Evolutionary conservation across 2,113 vertebrate species (phyloP).

Genomic region (Oncorhynchus keta): DNA sequence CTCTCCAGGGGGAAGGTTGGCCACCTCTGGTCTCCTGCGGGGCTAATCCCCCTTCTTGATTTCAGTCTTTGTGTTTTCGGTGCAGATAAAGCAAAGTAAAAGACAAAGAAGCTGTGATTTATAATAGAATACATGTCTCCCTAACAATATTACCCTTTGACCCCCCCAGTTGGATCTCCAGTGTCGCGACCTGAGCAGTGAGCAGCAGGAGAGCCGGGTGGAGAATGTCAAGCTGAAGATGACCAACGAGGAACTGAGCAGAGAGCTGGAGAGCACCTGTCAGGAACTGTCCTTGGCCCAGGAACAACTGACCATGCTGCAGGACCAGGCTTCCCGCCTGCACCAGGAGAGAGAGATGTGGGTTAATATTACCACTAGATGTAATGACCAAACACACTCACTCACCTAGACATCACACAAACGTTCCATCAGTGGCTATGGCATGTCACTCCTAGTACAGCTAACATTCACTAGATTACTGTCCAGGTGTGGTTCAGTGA

Average conservation of each 20-base stretch:
- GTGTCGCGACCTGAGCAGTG: conserved; percentile 79
- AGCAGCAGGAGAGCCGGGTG: conserved; percentile 81
- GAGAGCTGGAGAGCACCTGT: conserved; percentile 77
- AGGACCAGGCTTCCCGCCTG: conserved; percentile 79
- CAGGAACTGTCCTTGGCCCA: conserved; percentile 80
- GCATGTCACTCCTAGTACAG: neutral
- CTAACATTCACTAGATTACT: neutral
- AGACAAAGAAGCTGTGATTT: no score
- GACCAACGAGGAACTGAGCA: conserved; percentile 84
- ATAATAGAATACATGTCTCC: no score
- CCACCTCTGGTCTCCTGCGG: no score
- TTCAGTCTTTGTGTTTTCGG: no score
- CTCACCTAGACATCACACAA: neutral
- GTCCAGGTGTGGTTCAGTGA: neutral
- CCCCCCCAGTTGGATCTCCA: conserved; percentile 82
- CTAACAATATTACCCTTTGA: neutral
- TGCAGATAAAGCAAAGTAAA: no score
- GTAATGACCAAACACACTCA: neutral
- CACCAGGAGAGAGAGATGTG: conserved; percentile 89
- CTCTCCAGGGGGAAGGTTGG: no score
- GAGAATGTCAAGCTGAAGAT: conserved; percentile 87
- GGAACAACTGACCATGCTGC: conserved; percentile 81
- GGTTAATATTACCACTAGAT: conserved; percentile 38
- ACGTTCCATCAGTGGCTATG: neutral
- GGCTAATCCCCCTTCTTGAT: no score